Evolutionary conservation across 1,140 invertebrate genomes (phyloP).

Genomic region (Phymorhynchus buccinoides): DNA sequence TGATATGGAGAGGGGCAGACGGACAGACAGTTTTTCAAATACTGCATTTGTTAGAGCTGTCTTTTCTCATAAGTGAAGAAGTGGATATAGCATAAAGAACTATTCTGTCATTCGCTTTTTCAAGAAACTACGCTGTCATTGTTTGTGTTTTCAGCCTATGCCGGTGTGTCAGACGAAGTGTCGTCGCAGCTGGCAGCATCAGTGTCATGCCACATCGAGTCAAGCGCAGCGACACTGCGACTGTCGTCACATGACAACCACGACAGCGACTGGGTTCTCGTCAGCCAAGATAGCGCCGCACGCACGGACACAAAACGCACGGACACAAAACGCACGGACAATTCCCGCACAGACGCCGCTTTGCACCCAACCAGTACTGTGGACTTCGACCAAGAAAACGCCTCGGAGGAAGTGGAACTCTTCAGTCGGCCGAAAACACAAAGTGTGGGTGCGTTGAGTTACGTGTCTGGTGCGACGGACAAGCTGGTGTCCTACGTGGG

Average conservation of each 20-base stretch:
- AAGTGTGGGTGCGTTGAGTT: background rate
- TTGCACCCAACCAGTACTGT: background rate
- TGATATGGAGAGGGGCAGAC: no score
- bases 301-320: background rate
- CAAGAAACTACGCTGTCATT: no score
- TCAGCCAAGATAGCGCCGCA: conserved; percentile 33
- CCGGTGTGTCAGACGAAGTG: conserved; percentile 63
- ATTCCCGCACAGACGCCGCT: no score
- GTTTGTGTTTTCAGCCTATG: conserved; percentile 66
- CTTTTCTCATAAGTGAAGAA: no score
- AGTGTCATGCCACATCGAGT: conserved; percentile 48
- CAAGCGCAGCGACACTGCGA: conserved; percentile 41
- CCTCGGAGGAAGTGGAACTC: conserved; percentile 31
- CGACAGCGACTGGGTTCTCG: conserved; percentile 48
- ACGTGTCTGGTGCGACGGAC: conserved; percentile 20
- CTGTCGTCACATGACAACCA: conserved; percentile 36
- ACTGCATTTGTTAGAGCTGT: no score
- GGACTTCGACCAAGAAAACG: background rate
- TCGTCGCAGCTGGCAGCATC: conserved; percentile 47
- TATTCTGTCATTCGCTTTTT: background rate
- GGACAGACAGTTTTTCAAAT: no score
- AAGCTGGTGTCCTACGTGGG: conserved; percentile 26
- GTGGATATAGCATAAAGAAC: no score
- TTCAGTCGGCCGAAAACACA: background rate
- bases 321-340: no score